These are phyloP conservation scores for Drosophila buzzatii DNA, from an alignment of 2,888 invertebrate genomes.

Conservation along the genomic window DNA sequence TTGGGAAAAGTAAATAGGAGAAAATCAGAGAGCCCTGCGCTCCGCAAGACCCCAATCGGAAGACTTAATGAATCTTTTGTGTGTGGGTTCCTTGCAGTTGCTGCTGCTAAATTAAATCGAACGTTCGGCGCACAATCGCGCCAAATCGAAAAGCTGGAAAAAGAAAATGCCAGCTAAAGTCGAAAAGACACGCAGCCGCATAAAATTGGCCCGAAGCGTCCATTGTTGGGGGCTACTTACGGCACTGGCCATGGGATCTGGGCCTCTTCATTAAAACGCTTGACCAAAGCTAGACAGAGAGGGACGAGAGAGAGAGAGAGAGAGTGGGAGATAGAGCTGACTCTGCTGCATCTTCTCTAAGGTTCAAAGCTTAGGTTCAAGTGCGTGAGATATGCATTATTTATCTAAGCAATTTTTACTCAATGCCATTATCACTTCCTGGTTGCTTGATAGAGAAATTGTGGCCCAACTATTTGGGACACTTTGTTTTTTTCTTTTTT, in stretches of 20 bases:
- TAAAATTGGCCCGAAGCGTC: conserved; percentile 66
- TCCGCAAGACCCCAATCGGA: neutral
- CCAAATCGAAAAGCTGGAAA: conserved; percentile 61
- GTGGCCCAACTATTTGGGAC: conserved; percentile 64
- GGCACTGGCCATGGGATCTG: conserved; percentile 67
- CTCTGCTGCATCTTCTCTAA: neutral
- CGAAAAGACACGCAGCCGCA: conserved; percentile 59
- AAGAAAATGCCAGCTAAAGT: conserved; percentile 2
- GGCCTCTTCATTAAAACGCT: conserved; percentile 71
- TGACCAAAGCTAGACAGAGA: conserved; percentile 19
- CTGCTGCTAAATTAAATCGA: conserved; percentile 72
- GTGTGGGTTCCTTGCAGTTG: conserved; percentile 30
- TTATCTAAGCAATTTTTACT: conserved; percentile 79
- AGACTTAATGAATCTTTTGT: conserved; percentile 74
- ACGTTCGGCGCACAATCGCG: conserved; percentile 59
- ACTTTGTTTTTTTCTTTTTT: conserved; percentile 49
- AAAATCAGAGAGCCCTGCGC: conserved; percentile 23
- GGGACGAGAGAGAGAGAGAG: neutral
- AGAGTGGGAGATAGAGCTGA: neutral
- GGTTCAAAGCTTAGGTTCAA: conserved; percentile 54
- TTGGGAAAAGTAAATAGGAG: conserved; percentile 77
- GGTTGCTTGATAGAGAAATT: conserved; percentile 63
- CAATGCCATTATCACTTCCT: conserved; percentile 57
- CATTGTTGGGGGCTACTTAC: conserved; percentile 62
- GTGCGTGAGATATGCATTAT: conserved; percentile 85